Percentiles rank a stretch among this genome's conserved stretches.
These are phyloP conservation scores for Chunga burmeisteri DNA, from an alignment of 2,113 vertebrate genomes.

Conservation along the genomic window DNA sequence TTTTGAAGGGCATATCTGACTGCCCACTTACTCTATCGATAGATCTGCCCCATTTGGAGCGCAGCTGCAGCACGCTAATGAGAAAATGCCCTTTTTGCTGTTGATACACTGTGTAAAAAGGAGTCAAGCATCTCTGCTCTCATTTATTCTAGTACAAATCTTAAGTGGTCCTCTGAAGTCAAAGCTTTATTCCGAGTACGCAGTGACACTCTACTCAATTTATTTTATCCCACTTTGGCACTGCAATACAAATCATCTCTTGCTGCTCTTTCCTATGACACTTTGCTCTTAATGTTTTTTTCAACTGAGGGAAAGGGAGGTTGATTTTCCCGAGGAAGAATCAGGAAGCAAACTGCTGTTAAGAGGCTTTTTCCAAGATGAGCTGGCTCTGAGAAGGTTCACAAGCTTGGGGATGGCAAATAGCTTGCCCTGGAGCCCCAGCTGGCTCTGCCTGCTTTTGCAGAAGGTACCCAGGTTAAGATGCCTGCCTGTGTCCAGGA, in stretches of 20 bases:
- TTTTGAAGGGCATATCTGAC: slow-evolving; percentile 57
- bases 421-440: background rate
- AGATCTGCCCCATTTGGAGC: background rate
- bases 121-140: background rate
- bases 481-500: background rate
- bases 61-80: background rate
- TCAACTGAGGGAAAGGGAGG: background rate
- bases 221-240: background rate
- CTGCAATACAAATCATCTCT: background rate
- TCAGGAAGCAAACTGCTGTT: background rate
- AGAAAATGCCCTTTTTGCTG: background rate
- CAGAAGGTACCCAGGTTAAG: background rate
- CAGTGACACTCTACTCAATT: background rate
- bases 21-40: slow-evolving; percentile 24
- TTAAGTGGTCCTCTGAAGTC: background rate
- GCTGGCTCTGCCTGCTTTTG: background rate
- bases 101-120: background rate
- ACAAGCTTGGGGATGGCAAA: background rate
- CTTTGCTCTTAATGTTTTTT: background rate
- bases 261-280: background rate
- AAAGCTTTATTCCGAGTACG: background rate
- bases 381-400: background rate
- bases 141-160: background rate
- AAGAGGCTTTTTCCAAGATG: background rate
- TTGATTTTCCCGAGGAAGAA: background rate